Evolutionary conservation across 2,797 vertebrate species (phyloP).

Genomic region (Threskiornis aethiopicus): DNA sequence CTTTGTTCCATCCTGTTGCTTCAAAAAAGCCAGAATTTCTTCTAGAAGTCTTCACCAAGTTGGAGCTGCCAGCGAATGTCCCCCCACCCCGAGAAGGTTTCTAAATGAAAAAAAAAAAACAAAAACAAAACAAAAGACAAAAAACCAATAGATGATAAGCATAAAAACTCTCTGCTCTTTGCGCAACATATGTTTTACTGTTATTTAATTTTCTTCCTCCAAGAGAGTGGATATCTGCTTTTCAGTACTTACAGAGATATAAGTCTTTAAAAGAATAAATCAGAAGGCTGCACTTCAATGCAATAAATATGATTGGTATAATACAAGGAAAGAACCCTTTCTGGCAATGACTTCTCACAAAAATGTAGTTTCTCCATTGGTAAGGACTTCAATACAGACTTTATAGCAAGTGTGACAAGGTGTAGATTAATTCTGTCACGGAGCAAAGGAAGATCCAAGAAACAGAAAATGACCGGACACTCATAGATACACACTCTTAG

Average conservation of each 20-base stretch:
- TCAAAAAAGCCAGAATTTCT: slow-evolving; percentile 26
- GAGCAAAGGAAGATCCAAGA: not conserved
- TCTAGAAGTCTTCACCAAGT: slow-evolving; percentile 45
- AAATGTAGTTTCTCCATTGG: not conserved
- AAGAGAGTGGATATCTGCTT: not conserved
- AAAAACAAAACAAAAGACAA: not conserved
- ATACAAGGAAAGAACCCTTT: not conserved
- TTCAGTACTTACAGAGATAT: not conserved
- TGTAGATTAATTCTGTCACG: not conserved
- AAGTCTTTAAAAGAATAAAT: not conserved
- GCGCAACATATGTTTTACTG: not conserved
- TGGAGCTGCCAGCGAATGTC: slow-evolving; percentile 34
- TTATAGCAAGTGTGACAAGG: not conserved
- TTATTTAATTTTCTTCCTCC: not conserved
- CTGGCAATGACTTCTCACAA: not conserved
- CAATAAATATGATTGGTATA: not conserved
- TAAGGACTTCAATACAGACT: not conserved
- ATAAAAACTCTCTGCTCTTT: not conserved
- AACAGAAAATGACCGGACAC: not conserved
- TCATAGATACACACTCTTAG: not conserved
- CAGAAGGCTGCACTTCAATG: not conserved
- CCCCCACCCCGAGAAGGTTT: not conserved
- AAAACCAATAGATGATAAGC: not conserved
- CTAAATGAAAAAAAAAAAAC: slow-evolving; percentile 27
- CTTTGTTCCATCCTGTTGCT: slow-evolving; percentile 33